Evolutionary conservation across 2,113 vertebrate species (phyloP).

Genomic region (Alaudala cheleensis): DNA sequence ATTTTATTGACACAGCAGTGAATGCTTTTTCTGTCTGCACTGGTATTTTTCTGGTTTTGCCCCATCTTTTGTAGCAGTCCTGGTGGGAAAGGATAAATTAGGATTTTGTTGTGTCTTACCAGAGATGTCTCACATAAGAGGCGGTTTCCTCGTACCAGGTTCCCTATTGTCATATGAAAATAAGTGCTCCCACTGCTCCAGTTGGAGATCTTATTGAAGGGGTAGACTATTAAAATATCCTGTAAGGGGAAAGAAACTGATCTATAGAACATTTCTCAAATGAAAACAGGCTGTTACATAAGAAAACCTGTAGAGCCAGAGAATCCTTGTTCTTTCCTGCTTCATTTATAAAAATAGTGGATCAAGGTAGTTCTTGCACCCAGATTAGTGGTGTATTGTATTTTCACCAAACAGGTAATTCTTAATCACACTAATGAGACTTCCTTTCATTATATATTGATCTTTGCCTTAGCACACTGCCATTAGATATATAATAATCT

Average conservation of each 20-base stretch:
- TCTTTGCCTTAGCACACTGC: not conserved
- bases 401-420: not conserved
- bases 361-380: not conserved
- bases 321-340: not conserved
- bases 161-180: conserved; percentile 94
- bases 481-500: not conserved
- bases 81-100: not conserved
- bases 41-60: not conserved
- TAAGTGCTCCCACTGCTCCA: conserved; percentile 98
- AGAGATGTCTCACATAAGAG: conserved; percentile 95
- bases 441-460: not conserved
- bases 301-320: not conserved
- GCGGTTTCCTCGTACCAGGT: conserved; percentile 85
- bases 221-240: conserved; percentile 86
- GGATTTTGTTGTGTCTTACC: conserved; percentile 73
- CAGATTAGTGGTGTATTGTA: not conserved
- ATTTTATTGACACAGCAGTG: not conserved
- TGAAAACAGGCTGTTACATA: not conserved
- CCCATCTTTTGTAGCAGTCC: not conserved
- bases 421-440: not conserved
- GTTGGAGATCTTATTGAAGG: conserved; percentile 90
- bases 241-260: conserved; percentile 50
- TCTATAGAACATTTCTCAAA: not conserved
- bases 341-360: not conserved
- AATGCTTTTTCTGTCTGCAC: not conserved